These are phyloP conservation scores for Parthenolecanium corni DNA, from an alignment of 2,888 invertebrate genomes.

Conservation along the genomic window DNA sequence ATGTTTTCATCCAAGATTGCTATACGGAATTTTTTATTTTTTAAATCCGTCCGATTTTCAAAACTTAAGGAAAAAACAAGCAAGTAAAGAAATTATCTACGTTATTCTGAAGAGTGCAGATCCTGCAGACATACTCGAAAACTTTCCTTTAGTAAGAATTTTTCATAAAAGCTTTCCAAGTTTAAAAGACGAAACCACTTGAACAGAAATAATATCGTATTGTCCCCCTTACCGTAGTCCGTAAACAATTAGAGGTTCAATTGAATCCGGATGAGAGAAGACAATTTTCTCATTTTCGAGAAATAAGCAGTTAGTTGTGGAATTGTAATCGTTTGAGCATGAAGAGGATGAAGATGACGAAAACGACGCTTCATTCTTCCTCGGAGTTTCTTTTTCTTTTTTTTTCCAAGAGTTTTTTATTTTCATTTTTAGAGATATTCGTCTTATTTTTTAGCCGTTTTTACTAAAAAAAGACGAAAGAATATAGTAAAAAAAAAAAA, in stretches of 20 bases:
- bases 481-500: slow-evolving; percentile 6
- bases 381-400: neutral
- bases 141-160: slow-evolving; percentile 16
- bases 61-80: too few relatives aligned
- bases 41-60: too few relatives aligned
- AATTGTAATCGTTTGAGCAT: slow-evolving; percentile 24
- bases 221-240: slow-evolving; percentile 10
- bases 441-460: too few relatives aligned
- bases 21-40: too few relatives aligned
- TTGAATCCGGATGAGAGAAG: slow-evolving; percentile 26
- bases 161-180: slow-evolving; percentile 12
- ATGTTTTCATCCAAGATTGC: too few relatives aligned
- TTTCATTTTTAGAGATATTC: neutral
- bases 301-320: slow-evolving; percentile 24
- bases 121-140: neutral
- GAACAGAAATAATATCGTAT: slow-evolving; percentile 23
- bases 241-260: slow-evolving; percentile 28
- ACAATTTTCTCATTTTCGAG: slow-evolving; percentile 25
- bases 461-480: too few relatives aligned
- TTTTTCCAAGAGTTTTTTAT: neutral
- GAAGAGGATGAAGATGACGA: neutral
- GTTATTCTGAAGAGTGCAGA: too few relatives aligned
- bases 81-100: too few relatives aligned
- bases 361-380: neutral
- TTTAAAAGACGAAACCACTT: slow-evolving; percentile 19